Base-by-base conservation (phyloP, 2,113 vertebrate genomes). In the Galemys pyrenaicus region DNA sequence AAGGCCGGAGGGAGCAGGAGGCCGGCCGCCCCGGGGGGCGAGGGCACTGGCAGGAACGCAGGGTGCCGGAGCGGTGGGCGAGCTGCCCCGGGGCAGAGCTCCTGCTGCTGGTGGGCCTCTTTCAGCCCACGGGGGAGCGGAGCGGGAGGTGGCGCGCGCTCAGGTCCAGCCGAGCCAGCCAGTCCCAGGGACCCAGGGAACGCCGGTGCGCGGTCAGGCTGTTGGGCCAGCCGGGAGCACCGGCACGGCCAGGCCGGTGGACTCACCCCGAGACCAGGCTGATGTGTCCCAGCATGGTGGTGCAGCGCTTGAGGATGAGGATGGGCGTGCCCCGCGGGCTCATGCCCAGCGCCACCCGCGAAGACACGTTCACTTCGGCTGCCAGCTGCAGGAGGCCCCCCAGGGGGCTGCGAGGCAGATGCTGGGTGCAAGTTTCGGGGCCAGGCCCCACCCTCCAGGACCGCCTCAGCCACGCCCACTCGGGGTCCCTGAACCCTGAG, bases 321-420 rank as follows among this genome's bases (percentile, higher is more conserved):
- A 64, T 93, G 51, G 75, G 97, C 6, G 95, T 78, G 0, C 44
- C 95, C 32, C 62, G 35, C 0, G 71, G 35, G 71, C 97, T 94
- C 92, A 96, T 70, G 1, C 96, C 94, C 94, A 97, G 32, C 0
- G 79, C 94, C 60, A 95, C 85, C 17, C 70, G 46, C 0, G 95
- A 96, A 0, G 91, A 97, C 89, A 97, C 93, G 20, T 98, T 98
- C 0, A 97, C 97, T 9, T 98, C 98, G 0, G 96, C 87, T 0
- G 30, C 94, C 78, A 96, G 3, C 0, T 97, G 97, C 81, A 97
- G 87, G 0, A 64, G 49, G 19, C 79, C 92, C 6, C 92, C 97
- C 0, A 82, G 20, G 0, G 56, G 44, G 0, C 98, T 98, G 95
- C 12, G 0, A 7, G 1, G 71, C 13, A 0, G 28, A 19, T 0